phyloP scores from a whole-genome alignment of 2,797 vertebrate species.

The Limnodromus scolopaceus region DNA sequence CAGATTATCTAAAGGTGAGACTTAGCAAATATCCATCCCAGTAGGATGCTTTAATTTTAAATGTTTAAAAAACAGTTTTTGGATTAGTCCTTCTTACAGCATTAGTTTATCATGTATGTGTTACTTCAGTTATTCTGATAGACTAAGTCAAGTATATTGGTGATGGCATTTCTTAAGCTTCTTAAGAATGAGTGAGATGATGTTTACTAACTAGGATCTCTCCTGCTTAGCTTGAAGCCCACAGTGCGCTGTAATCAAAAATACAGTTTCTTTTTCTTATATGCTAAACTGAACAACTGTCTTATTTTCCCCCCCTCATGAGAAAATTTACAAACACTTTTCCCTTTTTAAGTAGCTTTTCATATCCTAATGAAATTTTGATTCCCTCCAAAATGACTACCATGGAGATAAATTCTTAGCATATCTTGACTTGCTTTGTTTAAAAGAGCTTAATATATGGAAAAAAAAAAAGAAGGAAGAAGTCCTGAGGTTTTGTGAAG shows the following conservation, averaged over 20 bases:
- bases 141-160: not conserved
- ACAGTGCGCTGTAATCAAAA: not conserved
- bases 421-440: constrained; percentile 14
- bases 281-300: not conserved
- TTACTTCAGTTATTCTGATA: not conserved
- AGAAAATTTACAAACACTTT: not conserved
- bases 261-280: not conserved
- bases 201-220: constrained; percentile 25
- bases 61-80: not conserved
- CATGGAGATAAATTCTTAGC: not conserved
- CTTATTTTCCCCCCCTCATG: not conserved
- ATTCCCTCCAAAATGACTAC: not conserved
- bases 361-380: constrained; percentile 24
- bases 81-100: not conserved
- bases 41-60: not conserved
- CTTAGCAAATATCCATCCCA: not conserved
- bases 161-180: constrained; percentile 38
- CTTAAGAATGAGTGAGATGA: constrained; percentile 13
- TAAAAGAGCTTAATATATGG: not conserved
- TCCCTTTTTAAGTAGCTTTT: constrained; percentile 39
- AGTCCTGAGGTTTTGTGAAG: not conserved
- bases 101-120: not conserved
- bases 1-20: not conserved
- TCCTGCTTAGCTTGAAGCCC: constrained; percentile 24
- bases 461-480: not conserved